A percentile compares a stretch with the other conserved stretches of the same genome.
Conservation (phyloP, 2,888 invertebrate genomes). For the Stenichneumon culpator region DNA sequence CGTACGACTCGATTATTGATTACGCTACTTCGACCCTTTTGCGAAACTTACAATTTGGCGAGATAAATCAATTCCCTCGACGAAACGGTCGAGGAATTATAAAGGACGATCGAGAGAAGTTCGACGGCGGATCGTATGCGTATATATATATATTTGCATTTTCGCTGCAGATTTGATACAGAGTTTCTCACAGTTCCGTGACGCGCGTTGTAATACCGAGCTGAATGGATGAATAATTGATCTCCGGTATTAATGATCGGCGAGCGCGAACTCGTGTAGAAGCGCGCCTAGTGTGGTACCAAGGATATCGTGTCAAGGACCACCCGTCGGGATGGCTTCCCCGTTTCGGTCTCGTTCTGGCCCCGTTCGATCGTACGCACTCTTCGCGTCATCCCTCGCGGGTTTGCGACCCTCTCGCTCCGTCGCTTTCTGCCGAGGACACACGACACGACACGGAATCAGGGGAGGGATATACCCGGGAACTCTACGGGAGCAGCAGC, state of each 20-base stretch:
- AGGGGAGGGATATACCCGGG: conserved; percentile 65
- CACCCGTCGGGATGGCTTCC: conserved; percentile 81
- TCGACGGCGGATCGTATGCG: neutral
- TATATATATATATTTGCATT: neutral
- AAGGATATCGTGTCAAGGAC: conserved; percentile 82
- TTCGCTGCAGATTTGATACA: neutral
- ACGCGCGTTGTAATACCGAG: neutral
- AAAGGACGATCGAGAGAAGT: conserved; percentile 24
- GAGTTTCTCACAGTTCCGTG: conserved; percentile 51
- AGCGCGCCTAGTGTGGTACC: conserved; percentile 75
- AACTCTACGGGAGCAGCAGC: conserved; percentile 72
- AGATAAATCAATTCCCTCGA: conserved; percentile 57
- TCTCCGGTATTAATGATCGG: conserved; percentile 79
- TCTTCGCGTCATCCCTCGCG: conserved; percentile 58
- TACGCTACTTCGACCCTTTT: conserved; percentile 16
- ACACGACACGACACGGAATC: conserved; percentile 82
- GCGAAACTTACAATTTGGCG: conserved; percentile 50
- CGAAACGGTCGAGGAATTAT: conserved; percentile 39
- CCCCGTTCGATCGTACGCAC: conserved; percentile 39
- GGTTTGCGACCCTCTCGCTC: conserved; percentile 45
- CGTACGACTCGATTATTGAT: conserved; percentile 48
- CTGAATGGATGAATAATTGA: conserved; percentile 79
- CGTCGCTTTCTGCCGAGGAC: conserved; percentile 79
- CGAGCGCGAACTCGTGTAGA: conserved; percentile 39
- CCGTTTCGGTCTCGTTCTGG: conserved; percentile 69